Base-by-base conservation (phyloP, 2,888 invertebrate species). In the Drosophila melanosoma region DNA sequence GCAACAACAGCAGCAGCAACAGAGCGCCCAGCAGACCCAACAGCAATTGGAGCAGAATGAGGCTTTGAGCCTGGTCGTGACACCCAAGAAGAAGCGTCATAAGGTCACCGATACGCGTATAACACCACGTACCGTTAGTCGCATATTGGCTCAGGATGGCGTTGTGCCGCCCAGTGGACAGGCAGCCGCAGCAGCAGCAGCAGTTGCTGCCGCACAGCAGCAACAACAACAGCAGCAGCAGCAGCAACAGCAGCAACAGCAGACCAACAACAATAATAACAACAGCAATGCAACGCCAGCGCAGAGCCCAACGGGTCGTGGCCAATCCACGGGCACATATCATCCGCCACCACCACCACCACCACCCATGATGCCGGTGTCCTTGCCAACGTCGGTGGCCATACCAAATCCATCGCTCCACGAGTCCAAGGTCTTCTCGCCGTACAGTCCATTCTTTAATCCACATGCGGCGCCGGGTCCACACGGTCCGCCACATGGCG, bases 21-120 rank as follows among this genome's bases (percentile, higher is more conserved):
- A 90, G 32, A 90, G 67, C 56, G 91, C 94, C 93, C 93, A 94
- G 65, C 90, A 95, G 82, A 95, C 96, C 94, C 92, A 95, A 89
- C 92, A 95, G 89, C 94, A 95, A 91, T 96, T 97, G 49, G 98
- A 98, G 92, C 98, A 98, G 93, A 97, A 97, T 93, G 98, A 98
- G 93, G 98, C 99, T 5, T 95, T 99, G 67, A 98, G 98, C 92
- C 95, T 99, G 88, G 98, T 99, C 69, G 98, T 99, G 83, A 97
- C 97, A 54, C 97, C 98, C 3, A 98, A 98, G 94, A 99, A 98
- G 95, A 99, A 98, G 94, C 95, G 99, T 65, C 98, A 99, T 92
- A 99, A 99, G 96, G 97, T 98, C 90, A 99, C 99, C 42, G 98
- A 98, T 92, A 98, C 98, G 63, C 95, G 98, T 85, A 97, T 98